Conservation (phyloP, 2,888 invertebrate genomes). For the Opisthograptis luteolata region DNA sequence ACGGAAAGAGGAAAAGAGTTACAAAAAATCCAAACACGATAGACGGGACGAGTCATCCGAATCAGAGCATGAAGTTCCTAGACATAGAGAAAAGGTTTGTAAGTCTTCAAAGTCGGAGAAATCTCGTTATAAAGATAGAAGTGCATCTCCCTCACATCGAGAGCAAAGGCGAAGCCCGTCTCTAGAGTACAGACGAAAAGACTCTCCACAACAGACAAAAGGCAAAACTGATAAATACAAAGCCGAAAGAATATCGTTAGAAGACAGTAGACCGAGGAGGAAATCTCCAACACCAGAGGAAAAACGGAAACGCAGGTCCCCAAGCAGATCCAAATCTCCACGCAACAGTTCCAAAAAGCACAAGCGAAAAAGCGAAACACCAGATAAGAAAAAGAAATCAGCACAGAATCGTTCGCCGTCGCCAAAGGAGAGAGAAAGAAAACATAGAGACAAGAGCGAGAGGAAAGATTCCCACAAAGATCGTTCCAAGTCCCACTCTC, state of each 20-base stretch:
- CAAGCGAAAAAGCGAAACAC: slow-evolving; percentile 52
- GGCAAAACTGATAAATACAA: slow-evolving; percentile 57
- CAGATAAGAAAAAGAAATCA: slow-evolving; percentile 52
- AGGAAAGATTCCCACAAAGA: slow-evolving; percentile 51
- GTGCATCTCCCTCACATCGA: slow-evolving; percentile 43
- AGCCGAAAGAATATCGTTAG: slow-evolving; percentile 46
- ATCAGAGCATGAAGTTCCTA: slow-evolving; percentile 58
- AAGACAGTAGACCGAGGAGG: slow-evolving; percentile 15
- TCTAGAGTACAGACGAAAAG: slow-evolving; percentile 51
- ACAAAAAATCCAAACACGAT: slow-evolving; percentile 54
- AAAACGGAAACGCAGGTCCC: slow-evolving; percentile 32
- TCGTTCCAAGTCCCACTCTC: slow-evolving; percentile 55
- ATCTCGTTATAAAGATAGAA: slow-evolving; percentile 51
- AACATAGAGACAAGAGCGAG: slow-evolving; percentile 46
- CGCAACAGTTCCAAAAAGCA: slow-evolving; percentile 55
- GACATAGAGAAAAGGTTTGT: slow-evolving; percentile 49
- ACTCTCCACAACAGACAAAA: slow-evolving; percentile 50
- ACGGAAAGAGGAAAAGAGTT: slow-evolving; percentile 55
- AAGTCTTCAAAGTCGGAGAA: slow-evolving; percentile 42
- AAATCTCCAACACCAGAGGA: slow-evolving; percentile 30
- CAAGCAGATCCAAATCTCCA: slow-evolving; percentile 60
- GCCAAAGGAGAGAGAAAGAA: slow-evolving; percentile 41
- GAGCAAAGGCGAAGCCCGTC: slow-evolving; percentile 58
- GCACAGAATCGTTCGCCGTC: slow-evolving; percentile 42
- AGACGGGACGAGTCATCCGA: slow-evolving; percentile 59